Evolutionary conservation across 2,888 invertebrate species (phyloP).

Genomic region (Anthophora plumipes): DNA sequence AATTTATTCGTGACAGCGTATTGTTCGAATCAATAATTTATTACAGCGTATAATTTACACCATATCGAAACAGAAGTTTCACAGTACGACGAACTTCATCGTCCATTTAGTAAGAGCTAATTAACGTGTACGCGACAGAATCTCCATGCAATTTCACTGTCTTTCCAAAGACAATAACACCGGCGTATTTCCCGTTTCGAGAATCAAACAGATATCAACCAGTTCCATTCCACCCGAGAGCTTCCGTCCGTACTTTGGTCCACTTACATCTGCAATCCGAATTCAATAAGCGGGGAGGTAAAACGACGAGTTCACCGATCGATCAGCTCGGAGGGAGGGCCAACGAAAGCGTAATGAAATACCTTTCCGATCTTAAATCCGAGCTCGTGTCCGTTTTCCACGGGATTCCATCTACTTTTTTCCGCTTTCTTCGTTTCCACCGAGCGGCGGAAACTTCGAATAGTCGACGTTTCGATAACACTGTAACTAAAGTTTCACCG

Average conservation of each 20-base stretch:
- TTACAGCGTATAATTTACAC: too few relatives aligned
- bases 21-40: too few relatives aligned
- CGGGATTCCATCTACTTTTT: slow-evolving; percentile 1
- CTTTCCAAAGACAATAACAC: not conserved
- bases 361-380: slow-evolving; percentile 37
- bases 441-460: slow-evolving; percentile 51
- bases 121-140: not conserved
- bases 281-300: slow-evolving; percentile 25
- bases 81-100: too few relatives aligned
- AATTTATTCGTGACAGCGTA: too few relatives aligned
- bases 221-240: not conserved
- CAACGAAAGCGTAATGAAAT: slow-evolving; percentile 35
- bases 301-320: slow-evolving; percentile 12
- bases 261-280: slow-evolving; percentile 33
- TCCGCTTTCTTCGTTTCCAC: not conserved
- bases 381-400: not conserved
- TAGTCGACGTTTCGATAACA: slow-evolving; percentile 64
- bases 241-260: slow-evolving; percentile 10
- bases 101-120: slow-evolving; percentile 8
- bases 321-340: slow-evolving; percentile 14
- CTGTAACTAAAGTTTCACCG: not conserved
- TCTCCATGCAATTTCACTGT: not conserved
- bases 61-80: too few relatives aligned
- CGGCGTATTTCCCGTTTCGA: not conserved
- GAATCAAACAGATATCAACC: not conserved